phyloP scores from a whole-genome alignment of 2,888 invertebrate genomes.

The Isoperla grammatica region DNA sequence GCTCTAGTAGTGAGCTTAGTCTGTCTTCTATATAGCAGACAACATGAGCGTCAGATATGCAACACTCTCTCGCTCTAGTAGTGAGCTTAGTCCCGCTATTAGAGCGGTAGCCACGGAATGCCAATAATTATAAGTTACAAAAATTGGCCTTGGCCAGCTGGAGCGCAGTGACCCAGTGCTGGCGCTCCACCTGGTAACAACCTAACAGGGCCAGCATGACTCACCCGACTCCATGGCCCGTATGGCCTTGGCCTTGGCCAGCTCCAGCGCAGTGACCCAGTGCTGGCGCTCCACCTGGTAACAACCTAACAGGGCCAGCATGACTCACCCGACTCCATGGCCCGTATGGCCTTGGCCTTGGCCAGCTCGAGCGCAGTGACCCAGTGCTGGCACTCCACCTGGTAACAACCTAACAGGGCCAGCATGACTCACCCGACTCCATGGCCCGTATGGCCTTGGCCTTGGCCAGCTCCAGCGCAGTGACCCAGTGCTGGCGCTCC shows the following conservation, averaged over 20 bases:
- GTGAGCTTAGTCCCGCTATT: no score
- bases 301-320: no score
- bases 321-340: constrained; percentile 56
- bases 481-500: constrained; percentile 97
- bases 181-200: constrained; percentile 94
- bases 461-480: constrained; percentile 93
- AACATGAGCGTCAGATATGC: no score
- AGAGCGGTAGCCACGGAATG: no score
- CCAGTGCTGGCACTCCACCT: constrained; percentile 97
- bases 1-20: no score
- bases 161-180: constrained; percentile 96
- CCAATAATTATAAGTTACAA: no score
- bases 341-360: constrained; percentile 87
- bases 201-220: no score
- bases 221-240: constrained; percentile 60
- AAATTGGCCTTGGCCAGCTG: constrained; percentile 95
- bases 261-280: constrained; percentile 96
- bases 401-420: no score
- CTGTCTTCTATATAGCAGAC: no score
- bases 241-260: constrained; percentile 93
- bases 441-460: constrained; percentile 80
- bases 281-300: constrained; percentile 94
- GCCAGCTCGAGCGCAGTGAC: constrained; percentile 95
- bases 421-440: constrained; percentile 56
- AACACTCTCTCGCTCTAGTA: no score